These are phyloP conservation scores for Pseudois nayaur DNA, from an alignment of 2,113 vertebrate genomes.

Conservation along the genomic window DNA sequence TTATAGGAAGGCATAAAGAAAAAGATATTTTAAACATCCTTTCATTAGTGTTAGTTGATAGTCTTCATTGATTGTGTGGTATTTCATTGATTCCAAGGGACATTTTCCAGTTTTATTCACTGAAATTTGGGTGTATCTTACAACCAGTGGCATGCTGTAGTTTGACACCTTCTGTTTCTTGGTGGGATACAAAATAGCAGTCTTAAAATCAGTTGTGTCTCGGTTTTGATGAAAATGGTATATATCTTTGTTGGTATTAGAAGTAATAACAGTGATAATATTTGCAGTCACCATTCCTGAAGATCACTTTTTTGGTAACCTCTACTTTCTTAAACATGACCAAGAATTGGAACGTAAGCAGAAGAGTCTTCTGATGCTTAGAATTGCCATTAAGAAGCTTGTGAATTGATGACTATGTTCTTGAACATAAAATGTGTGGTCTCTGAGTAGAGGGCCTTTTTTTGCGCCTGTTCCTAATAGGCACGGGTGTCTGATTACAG, in stretches of 20 bases:
- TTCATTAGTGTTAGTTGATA: not conserved
- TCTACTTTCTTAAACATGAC: not conserved
- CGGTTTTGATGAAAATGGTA: not conserved
- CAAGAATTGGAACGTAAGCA: not conserved
- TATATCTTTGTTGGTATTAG: not conserved
- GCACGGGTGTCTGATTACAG: not conserved
- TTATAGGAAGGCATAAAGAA: not conserved
- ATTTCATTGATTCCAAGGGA: not conserved
- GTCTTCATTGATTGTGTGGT: not conserved
- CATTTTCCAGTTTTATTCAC: not conserved
- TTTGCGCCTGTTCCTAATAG: not conserved
- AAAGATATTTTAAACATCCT: not conserved
- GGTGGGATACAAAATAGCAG: not conserved
- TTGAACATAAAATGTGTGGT: conserved; percentile 3
- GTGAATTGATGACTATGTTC: not conserved
- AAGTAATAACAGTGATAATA: not conserved
- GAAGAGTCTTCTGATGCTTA: not conserved
- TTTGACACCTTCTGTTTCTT: not conserved
- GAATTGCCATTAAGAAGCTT: not conserved
- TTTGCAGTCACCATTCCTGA: not conserved
- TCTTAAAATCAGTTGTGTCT: not conserved
- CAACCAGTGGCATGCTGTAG: not conserved
- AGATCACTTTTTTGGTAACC: not conserved
- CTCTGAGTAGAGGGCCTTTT: not conserved
- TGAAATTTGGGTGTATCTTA: not conserved